phyloP scores from a whole-genome alignment of 2,797 vertebrate species.

The Molossus alvarezi region DNA sequence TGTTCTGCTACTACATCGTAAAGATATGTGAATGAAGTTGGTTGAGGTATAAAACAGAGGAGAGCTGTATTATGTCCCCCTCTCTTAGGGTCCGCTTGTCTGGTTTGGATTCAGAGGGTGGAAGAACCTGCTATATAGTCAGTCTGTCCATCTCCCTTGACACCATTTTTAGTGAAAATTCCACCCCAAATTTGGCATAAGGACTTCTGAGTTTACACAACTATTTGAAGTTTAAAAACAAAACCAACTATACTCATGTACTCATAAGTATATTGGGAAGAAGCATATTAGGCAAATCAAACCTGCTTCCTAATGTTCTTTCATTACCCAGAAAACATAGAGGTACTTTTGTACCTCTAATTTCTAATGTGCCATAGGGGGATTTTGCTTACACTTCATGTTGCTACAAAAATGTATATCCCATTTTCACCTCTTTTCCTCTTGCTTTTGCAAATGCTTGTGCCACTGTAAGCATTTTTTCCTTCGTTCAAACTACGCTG shows the following conservation, averaged over 20 bases:
- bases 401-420: background rate
- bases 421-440: background rate
- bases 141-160: background rate
- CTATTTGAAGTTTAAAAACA: background rate
- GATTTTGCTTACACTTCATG: background rate
- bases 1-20: background rate
- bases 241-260: background rate
- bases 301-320: conserved; percentile 16
- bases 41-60: background rate
- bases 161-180: background rate
- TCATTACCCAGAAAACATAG: background rate
- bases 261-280: background rate
- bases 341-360: background rate
- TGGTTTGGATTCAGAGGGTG: background rate
- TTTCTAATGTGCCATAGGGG: background rate
- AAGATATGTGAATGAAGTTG: background rate
- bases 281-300: background rate
- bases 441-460: conserved; percentile 35
- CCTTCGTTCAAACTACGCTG: background rate
- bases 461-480: background rate
- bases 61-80: background rate
- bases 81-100: background rate
- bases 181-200: background rate
- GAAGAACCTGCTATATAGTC: background rate
- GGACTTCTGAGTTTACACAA: background rate